Conservation (phyloP, 1,140 invertebrate genomes). For the Anoplolepis gracilipes region DNA sequence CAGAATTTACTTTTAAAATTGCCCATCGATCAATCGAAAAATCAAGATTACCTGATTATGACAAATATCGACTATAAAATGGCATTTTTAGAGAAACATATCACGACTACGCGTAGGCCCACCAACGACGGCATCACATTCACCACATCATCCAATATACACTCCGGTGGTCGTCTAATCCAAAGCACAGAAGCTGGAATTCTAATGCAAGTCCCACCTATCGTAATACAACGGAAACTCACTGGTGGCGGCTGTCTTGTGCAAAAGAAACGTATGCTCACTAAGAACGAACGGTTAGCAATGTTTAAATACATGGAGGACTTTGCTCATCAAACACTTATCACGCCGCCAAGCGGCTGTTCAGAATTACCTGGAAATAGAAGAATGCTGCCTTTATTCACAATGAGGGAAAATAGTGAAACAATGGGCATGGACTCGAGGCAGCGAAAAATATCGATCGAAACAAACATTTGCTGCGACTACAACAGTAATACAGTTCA, state of each 20-base stretch:
- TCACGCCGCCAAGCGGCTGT: conserved; percentile 77
- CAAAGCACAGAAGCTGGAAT: conserved; percentile 73
- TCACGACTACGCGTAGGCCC: conserved; percentile 74
- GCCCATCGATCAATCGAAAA: conserved; percentile 14
- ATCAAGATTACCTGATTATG: background rate
- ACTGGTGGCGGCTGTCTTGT: conserved; percentile 74
- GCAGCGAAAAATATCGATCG: background rate
- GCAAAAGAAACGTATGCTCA: conserved; percentile 68
- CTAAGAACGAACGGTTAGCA: conserved; percentile 45
- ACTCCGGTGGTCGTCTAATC: conserved; percentile 78
- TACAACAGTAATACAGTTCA: conserved; percentile 33
- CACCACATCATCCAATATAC: conserved; percentile 75
- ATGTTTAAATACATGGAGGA: background rate
- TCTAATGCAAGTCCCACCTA: conserved; percentile 71
- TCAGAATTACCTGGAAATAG: conserved; percentile 80
- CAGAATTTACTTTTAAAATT: background rate
- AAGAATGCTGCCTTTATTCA: conserved; percentile 1
- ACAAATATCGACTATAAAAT: background rate
- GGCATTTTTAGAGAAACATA: conserved; percentile 66
- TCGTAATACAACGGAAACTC: conserved; percentile 79
- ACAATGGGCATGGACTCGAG: background rate
- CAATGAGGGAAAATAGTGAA: background rate
- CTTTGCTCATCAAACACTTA: conserved; percentile 26
- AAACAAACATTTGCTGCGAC: conserved; percentile 26
- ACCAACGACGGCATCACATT: conserved; percentile 80